These are phyloP conservation scores for Salvator merianae DNA, from an alignment of 2,113 vertebrate genomes.

Conservation along the genomic window DNA sequence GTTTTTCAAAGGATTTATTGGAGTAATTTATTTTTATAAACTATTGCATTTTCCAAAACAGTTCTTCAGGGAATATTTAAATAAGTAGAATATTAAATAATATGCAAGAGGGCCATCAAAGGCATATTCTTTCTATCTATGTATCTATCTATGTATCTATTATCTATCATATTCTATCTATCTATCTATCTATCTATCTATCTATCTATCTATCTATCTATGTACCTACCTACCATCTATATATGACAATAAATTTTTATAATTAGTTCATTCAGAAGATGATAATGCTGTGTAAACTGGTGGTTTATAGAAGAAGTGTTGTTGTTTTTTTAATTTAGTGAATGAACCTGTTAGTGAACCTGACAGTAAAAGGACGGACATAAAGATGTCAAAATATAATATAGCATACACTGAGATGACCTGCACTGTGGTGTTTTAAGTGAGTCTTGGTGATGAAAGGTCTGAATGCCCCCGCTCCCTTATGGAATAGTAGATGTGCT, in stretches of 20 bases:
- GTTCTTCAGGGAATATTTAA: neutral
- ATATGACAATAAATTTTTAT: too few species aligned
- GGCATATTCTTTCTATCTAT: neutral
- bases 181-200: too few species aligned
- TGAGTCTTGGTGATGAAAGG: too few species aligned
- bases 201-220: too few species aligned
- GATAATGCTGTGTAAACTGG: neutral
- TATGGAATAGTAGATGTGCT: too few species aligned
- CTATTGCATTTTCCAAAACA: neutral
- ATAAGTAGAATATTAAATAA: neutral
- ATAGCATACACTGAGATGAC: too few species aligned
- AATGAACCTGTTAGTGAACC: conserved; percentile 8
- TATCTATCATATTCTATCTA: too few species aligned
- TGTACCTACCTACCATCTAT: too few species aligned
- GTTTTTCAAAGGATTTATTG: conserved; percentile 1
- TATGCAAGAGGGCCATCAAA: neutral
- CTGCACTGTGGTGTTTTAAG: neutral
- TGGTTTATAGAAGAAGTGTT: neutral
- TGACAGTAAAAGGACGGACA: neutral
- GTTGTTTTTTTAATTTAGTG: neutral
- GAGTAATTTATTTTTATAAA: conserved; percentile 10
- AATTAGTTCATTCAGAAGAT: conserved; percentile 8
- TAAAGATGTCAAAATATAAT: neutral
- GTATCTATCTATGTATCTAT: too few species aligned
- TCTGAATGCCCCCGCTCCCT: too few species aligned